Percentiles rank a stretch among this genome's conserved stretches.
Evolutionary conservation across 2,888 invertebrate genomes (phyloP).

Genomic region (Lycaena phlaeas): DNA sequence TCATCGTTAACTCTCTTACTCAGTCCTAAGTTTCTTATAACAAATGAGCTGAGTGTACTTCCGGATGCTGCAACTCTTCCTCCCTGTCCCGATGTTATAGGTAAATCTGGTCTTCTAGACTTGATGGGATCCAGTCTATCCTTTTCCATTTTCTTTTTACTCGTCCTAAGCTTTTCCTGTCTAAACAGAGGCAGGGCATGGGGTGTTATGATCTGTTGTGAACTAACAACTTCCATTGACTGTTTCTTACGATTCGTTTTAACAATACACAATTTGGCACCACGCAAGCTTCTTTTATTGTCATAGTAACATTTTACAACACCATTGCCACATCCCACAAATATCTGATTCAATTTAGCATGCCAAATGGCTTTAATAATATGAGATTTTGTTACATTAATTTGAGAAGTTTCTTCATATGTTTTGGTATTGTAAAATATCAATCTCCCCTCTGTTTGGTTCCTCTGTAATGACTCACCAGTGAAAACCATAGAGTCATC

Average conservation of each 20-base stretch:
- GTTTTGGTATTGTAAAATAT: conserved; percentile 86
- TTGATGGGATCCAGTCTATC: conserved; percentile 90
- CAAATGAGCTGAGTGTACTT: conserved; percentile 95
- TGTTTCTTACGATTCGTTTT: conserved; percentile 86
- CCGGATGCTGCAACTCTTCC: conserved; percentile 96
- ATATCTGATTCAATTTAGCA: conserved; percentile 96
- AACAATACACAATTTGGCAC: conserved; percentile 91
- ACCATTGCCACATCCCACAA: conserved; percentile 94
- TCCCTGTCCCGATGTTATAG: conserved; percentile 91
- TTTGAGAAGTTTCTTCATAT: conserved; percentile 80
- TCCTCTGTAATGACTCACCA: conserved; percentile 84
- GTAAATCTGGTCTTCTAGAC: conserved; percentile 86
- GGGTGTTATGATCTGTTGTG: conserved; percentile 95
- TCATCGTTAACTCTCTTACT: conserved; percentile 94
- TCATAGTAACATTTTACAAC: conserved; percentile 93
- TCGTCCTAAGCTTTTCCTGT: conserved; percentile 90
- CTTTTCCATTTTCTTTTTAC: conserved; percentile 92
- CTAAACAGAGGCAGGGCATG: conserved; percentile 96
- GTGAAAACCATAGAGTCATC: conserved; percentile 92
- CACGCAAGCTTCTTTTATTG: conserved; percentile 86
- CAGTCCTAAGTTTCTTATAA: conserved; percentile 94
- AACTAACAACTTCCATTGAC: conserved; percentile 88
- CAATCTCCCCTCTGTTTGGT: conserved; percentile 76
- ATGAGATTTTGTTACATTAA: conserved; percentile 85
- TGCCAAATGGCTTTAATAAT: conserved; percentile 96